Percentiles rank a stretch among this genome's conserved stretches.
phyloP scores from a whole-genome alignment of 2,113 vertebrate genomes.

The Ctenodactylus gundi region DNA sequence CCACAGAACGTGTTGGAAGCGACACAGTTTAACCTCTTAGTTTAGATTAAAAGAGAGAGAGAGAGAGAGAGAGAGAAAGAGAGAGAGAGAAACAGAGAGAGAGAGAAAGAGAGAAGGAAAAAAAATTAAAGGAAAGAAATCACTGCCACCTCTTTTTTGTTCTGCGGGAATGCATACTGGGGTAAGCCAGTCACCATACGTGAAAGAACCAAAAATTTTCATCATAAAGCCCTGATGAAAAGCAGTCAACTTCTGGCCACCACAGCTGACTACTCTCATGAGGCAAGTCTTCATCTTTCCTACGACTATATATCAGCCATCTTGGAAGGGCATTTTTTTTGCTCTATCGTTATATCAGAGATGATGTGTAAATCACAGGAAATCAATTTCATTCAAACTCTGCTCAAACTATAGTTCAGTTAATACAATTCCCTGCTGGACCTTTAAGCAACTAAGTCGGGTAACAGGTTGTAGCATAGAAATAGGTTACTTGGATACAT shows the following conservation, averaged over 20 bases:
- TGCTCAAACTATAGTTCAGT: background rate
- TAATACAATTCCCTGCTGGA: background rate
- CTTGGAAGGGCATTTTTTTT: background rate
- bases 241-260: background rate
- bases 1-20: background rate
- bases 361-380: background rate
- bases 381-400: background rate
- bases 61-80: too few species aligned
- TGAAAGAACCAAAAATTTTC: background rate
- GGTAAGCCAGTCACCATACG: background rate
- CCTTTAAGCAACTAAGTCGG: background rate
- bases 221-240: background rate
- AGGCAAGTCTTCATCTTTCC: background rate
- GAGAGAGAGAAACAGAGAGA: too few species aligned
- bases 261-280: background rate
- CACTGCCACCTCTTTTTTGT: background rate
- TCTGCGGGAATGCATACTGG: background rate
- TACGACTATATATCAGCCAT: background rate
- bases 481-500: background rate
- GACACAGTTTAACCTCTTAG: background rate
- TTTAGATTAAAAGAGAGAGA: too few species aligned
- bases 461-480: background rate
- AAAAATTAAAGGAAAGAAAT: too few species aligned
- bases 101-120: too few species aligned
- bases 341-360: background rate